These are phyloP conservation scores for Myrmecophaga tridactyla DNA, from an alignment of 2,113 vertebrate genomes.

Conservation along the genomic window DNA sequence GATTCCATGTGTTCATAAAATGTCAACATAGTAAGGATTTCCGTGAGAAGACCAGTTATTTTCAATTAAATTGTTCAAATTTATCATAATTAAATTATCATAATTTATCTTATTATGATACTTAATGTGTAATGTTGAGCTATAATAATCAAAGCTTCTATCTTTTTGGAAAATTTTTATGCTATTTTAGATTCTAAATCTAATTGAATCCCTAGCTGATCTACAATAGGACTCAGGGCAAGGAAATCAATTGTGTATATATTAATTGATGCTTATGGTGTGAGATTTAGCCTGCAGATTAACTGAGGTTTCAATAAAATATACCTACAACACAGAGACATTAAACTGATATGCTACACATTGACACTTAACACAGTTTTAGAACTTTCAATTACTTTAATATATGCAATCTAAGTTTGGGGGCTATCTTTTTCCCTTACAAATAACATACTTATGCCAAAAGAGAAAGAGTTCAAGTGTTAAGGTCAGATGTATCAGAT, in stretches of 20 bases:
- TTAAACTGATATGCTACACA: neutral
- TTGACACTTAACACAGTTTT: no score
- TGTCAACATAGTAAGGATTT: neutral
- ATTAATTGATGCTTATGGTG: neutral
- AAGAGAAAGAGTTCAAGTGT: no score
- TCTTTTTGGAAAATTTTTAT: slow-evolving; percentile 41
- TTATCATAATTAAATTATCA: neutral
- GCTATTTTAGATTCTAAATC: slow-evolving; percentile 34
- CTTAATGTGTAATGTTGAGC: slow-evolving; percentile 7
- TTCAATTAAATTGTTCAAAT: slow-evolving; percentile 46
- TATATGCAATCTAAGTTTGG: no score
- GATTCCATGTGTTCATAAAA: slow-evolving; percentile 15
- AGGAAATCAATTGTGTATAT: neutral
- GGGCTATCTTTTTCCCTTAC: no score
- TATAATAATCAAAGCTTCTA: slow-evolving; percentile 42
- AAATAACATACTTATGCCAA: no score
- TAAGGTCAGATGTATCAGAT: no score
- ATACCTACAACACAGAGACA: neutral
- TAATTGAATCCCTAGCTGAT: no score
- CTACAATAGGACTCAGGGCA: neutral
- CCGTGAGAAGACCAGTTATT: no score
- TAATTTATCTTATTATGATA: slow-evolving; percentile 48
- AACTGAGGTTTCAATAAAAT: neutral
- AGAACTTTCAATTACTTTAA: no score
- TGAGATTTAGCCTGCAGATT: neutral